Evolutionary conservation across 1,140 invertebrate species (phyloP).

Genomic region (Tigriopus japonicus): DNA sequence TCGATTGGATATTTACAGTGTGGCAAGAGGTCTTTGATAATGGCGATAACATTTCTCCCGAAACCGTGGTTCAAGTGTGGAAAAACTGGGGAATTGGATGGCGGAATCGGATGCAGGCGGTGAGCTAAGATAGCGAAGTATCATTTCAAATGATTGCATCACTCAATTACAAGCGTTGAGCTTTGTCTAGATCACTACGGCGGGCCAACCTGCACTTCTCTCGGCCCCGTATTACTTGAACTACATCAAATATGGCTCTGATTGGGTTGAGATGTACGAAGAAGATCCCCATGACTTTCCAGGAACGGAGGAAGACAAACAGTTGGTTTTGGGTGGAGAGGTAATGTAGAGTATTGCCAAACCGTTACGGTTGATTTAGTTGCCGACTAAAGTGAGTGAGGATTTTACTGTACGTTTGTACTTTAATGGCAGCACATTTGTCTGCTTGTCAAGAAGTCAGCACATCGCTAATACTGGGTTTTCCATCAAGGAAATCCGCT

Average conservation of each 20-base stretch:
- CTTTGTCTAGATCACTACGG: constrained; percentile 25
- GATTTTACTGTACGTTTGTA: too few relatives aligned
- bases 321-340: constrained; percentile 51
- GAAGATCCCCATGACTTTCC: constrained; percentile 51
- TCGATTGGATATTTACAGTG: constrained; percentile 35
- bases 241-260: constrained; percentile 42
- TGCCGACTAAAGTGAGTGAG: too few relatives aligned
- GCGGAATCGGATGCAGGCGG: background rate
- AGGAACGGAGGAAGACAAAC: constrained; percentile 20
- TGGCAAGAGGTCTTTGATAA: constrained; percentile 87
- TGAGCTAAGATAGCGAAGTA: background rate
- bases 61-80: constrained; percentile 55
- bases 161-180: background rate
- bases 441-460: too few relatives aligned
- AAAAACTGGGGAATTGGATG: constrained; percentile 25
- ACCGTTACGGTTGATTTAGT: too few relatives aligned
- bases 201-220: constrained; percentile 42
- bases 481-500: too few relatives aligned
- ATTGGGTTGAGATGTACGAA: constrained; percentile 55
- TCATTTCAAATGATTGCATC: too few relatives aligned
- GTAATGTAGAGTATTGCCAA: background rate
- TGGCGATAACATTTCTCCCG: constrained; percentile 37
- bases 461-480: too few relatives aligned
- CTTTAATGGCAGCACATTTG: too few relatives aligned
- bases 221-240: constrained; percentile 75